Percentiles rank a stretch among this genome's conserved stretches.
These are phyloP conservation scores for Hippopotamyrus pictus DNA, from an alignment of 2,797 vertebrate species.

Conservation along the genomic window DNA sequence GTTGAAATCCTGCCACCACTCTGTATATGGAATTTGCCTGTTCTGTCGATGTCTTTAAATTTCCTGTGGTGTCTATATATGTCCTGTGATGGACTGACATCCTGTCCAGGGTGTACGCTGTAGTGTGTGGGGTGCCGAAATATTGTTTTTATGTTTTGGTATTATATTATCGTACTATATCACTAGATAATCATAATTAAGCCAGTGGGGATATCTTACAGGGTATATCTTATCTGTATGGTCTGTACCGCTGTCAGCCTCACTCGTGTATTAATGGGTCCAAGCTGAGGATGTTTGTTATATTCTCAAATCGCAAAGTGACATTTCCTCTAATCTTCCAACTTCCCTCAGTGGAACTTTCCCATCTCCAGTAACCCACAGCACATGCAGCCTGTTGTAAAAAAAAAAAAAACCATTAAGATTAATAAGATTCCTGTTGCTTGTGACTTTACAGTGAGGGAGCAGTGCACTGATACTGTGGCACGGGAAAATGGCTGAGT, in stretches of 20 bases:
- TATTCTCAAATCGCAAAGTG: neutral
- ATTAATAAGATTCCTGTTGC: neutral
- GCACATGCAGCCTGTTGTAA: neutral
- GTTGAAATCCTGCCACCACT: neutral
- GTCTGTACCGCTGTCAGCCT: neutral
- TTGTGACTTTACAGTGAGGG: neutral
- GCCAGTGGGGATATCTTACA: neutral
- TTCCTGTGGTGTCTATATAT: neutral
- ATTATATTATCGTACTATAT: neutral
- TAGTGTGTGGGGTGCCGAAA: too few relatives aligned
- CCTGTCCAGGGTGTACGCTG: neutral
- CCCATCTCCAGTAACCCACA: neutral
- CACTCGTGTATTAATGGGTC: neutral
- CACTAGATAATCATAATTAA: neutral
- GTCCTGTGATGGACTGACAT: neutral
- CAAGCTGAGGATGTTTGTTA: neutral
- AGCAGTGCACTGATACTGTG: neutral
- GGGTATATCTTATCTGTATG: neutral
- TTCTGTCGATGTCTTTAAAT: neutral
- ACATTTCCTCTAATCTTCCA: neutral
- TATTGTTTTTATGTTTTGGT: neutral
- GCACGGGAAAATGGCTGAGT: neutral
- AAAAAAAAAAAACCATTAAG: neutral
- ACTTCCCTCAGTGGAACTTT: neutral
- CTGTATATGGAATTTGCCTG: neutral